Percentiles rank a stretch among this genome's conserved stretches.
phyloP scores from a whole-genome alignment of 2,113 vertebrate species.

The Crocuta crocuta region DNA sequence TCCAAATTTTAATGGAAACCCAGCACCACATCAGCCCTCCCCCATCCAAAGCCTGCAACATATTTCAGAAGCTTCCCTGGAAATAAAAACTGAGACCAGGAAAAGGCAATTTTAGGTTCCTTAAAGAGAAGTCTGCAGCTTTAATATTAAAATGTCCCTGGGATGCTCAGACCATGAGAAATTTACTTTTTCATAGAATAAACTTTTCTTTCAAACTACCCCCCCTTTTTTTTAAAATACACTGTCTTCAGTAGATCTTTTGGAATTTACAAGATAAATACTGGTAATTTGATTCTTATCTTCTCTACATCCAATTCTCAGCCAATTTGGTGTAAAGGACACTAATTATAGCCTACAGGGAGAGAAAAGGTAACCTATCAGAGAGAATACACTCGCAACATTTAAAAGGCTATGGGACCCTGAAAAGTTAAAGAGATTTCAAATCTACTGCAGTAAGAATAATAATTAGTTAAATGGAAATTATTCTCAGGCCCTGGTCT shows the following conservation, averaged over 20 bases:
- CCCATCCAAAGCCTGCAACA: background rate
- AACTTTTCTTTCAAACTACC: conserved; percentile 73
- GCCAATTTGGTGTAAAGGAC: conserved; percentile 91
- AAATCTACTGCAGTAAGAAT: conserved; percentile 77
- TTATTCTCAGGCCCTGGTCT: background rate
- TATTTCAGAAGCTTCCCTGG: background rate
- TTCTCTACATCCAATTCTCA: conserved; percentile 90
- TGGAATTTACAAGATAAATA: conserved; percentile 93
- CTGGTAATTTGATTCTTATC: conserved; percentile 92
- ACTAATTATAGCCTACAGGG: conserved; percentile 89
- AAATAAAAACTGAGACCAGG: background rate
- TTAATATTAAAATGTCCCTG: background rate
- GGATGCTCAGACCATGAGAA: background rate
- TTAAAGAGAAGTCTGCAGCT: background rate
- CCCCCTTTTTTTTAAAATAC: conserved; percentile 70
- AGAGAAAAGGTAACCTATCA: conserved; percentile 88
- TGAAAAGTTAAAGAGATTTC: conserved; percentile 86
- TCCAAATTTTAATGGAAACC: conserved; percentile 63
- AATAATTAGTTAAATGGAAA: conserved; percentile 79
- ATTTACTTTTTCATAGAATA: conserved; percentile 61
- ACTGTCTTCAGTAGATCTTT: conserved; percentile 87
- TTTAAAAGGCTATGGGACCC: conserved; percentile 84
- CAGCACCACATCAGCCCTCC: background rate
- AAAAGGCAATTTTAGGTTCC: conserved; percentile 43
- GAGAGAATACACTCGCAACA: conserved; percentile 69